phyloP scores from a whole-genome alignment of 2,888 invertebrate genomes.

The Antheraea assamensis region DNA sequence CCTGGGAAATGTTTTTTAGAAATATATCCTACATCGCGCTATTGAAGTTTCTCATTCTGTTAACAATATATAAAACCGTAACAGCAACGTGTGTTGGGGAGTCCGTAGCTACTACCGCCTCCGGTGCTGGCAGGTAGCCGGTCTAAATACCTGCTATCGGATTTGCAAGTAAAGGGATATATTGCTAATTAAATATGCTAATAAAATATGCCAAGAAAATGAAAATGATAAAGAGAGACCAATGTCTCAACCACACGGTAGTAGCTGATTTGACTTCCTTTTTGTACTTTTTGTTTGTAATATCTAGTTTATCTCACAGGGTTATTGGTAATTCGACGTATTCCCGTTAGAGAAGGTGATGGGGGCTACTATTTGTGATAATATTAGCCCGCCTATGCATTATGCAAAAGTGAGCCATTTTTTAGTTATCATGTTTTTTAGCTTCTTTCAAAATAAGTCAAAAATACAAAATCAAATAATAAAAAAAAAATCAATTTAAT shows the following conservation, averaged over 20 bases:
- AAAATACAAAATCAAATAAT: too few species aligned
- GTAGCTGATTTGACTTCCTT: constrained; percentile 78
- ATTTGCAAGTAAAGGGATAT: constrained; percentile 52
- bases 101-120: constrained; percentile 78
- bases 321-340: too few species aligned
- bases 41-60: constrained; percentile 44
- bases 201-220: constrained; percentile 75
- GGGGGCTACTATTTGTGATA: too few species aligned
- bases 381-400: too few species aligned
- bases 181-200: constrained; percentile 63
- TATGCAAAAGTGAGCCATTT: too few species aligned
- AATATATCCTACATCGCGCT: constrained; percentile 62
- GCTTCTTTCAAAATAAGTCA: too few species aligned
- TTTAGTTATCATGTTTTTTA: too few species aligned
- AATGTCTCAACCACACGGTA: constrained; percentile 72
- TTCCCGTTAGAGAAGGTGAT: too few species aligned
- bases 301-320: too few species aligned
- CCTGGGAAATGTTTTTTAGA: constrained; percentile 31
- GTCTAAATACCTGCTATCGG: constrained; percentile 71
- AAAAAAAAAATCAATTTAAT: too few species aligned
- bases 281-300: constrained; percentile 40
- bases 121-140: constrained; percentile 74
- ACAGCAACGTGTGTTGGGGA: constrained; percentile 37
- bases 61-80: constrained; percentile 35
- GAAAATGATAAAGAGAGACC: constrained; percentile 74